Evolutionary conservation across 2,797 vertebrate species (phyloP), one percentile per base, ranked within the genome.

Genomic region (Smutsia gigantea): DNA sequence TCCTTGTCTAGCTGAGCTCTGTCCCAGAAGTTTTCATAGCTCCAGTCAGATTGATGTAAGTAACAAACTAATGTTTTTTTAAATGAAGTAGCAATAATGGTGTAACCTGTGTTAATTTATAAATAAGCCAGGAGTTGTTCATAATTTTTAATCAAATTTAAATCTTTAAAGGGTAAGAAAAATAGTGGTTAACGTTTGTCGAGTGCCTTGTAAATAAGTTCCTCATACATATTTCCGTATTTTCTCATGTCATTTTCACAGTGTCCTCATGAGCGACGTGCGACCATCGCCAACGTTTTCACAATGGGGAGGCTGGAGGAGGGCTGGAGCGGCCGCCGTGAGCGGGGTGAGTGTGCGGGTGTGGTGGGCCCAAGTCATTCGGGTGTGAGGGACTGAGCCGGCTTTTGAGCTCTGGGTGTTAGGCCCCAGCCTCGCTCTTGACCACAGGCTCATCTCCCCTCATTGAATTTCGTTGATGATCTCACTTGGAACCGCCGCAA

Each of bases 111-210:
- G 25, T 81, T 92, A 13, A 92, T 63, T 79, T 84, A 66, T 29
- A 82, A 63, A 55, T 69, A 83, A 69, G 10, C 4, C 53, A 84
- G 49, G 27, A 86, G 2, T 39, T 72, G 53, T 37, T 71, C 18
- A 71, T 37, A 63, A 75, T 55, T 92, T 92, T 92, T 19, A 61
- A 74, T 59, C 46, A 34, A 85, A 34, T 81, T 77, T 57, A 23
- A 94, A 78, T 83, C 63, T 83, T 86, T 15, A 42, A 82, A 90
- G 53, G 29, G 34, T 53, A 85, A 84, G 34, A 85, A 42, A 93
- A 92, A 66, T 39, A 42, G 86, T 64, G 49, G 34, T 34, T 95
- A 10, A 34, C 91, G 68, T 85, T 85, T 64, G 63, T 37, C 14
- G 27, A 57, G 31, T 51, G 17, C 39, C 63, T 82, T 17, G 11